Percentiles rank a stretch among this genome's conserved stretches.
phyloP scores from a whole-genome alignment of 2,888 invertebrate genomes.

The Athetis lepigone region DNA sequence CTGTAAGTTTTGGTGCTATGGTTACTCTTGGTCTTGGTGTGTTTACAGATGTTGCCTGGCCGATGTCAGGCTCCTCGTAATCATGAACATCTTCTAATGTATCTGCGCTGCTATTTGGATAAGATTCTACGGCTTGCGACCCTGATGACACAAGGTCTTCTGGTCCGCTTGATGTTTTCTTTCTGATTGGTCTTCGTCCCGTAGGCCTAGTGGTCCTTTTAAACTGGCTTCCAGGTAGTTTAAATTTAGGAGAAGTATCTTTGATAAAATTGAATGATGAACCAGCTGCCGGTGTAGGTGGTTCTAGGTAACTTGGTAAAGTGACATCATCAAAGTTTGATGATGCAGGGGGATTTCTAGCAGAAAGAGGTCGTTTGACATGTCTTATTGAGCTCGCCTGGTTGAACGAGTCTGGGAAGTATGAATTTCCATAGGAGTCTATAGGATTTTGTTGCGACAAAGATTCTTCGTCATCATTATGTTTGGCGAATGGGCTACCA shows the following conservation, averaged over 20 bases:
- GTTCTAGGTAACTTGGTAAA: conserved; percentile 87
- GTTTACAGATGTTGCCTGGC: conserved; percentile 68
- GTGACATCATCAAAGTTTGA: conserved; percentile 78
- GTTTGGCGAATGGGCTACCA: conserved; percentile 78
- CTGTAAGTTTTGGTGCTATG: conserved; percentile 81
- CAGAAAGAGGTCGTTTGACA: conserved; percentile 77
- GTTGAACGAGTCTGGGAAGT: conserved; percentile 85
- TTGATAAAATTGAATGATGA: conserved; percentile 80
- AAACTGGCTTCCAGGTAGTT: conserved; percentile 77
- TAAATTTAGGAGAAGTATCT: conserved; percentile 79
- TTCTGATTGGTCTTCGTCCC: conserved; percentile 83
- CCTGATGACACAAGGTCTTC: conserved; percentile 86
- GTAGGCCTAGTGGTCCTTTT: conserved; percentile 83
- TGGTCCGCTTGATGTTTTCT: conserved; percentile 82
- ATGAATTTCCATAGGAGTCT: conserved; percentile 86
- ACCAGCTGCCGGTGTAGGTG: conserved; percentile 83
- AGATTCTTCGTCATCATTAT: conserved; percentile 79
- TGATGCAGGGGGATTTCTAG: conserved; percentile 69
- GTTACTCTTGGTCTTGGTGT: conserved; percentile 73
- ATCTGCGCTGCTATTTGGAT: conserved; percentile 73
- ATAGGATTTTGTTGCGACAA: conserved; percentile 73
- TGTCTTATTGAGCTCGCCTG: conserved; percentile 84
- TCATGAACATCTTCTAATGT: conserved; percentile 80
- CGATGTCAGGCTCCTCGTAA: conserved; percentile 78
- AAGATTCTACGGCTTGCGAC: conserved; percentile 81